A percentile compares a stretch with the other conserved stretches of the same genome.
Evolutionary conservation across 2,797 vertebrate species (phyloP).

Genomic region (Spatula clypeata): DNA sequence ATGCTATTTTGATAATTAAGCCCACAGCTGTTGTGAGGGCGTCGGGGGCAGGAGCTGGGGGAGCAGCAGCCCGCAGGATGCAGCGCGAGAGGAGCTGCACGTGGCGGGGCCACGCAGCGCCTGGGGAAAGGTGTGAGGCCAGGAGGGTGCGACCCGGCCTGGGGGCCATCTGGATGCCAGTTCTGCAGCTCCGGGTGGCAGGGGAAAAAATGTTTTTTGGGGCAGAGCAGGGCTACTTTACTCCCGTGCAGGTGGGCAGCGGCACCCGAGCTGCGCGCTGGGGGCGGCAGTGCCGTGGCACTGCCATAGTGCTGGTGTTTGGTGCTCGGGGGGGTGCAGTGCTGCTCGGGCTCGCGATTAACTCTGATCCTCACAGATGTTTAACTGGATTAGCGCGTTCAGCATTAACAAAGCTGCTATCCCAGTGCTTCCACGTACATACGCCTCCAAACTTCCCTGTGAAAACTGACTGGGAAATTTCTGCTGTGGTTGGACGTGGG

Average conservation of each 20-base stretch:
- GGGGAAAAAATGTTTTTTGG: accelerated
- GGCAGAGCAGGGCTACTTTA: accelerated
- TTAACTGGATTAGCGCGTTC: not conserved
- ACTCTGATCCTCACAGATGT: not conserved
- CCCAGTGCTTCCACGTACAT: not conserved
- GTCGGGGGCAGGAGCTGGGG: conserved; percentile 75
- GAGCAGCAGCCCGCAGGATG: conserved; percentile 65
- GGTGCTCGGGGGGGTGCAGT: accelerated
- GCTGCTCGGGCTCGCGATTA: accelerated
- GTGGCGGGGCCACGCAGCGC: not conserved
- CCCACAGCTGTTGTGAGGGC: conserved; percentile 87
- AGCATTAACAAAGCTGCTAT: not conserved
- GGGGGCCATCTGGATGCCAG: accelerated
- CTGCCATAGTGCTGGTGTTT: not conserved
- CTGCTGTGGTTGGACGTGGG: not conserved
- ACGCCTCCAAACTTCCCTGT: not conserved
- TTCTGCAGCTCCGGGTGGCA: not conserved
- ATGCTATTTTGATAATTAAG: conserved; percentile 91
- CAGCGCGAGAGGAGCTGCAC: not conserved
- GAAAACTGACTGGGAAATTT: not conserved
- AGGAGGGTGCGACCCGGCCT: not conserved
- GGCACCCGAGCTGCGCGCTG: accelerated
- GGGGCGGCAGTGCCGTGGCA: accelerated
- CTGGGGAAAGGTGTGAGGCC: accelerated
- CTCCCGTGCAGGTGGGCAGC: not conserved